A percentile compares a stretch with the other conserved stretches of the same genome.
phyloP scores from a whole-genome alignment of 2,888 invertebrate species.

The Halictus quadricinctus region DNA sequence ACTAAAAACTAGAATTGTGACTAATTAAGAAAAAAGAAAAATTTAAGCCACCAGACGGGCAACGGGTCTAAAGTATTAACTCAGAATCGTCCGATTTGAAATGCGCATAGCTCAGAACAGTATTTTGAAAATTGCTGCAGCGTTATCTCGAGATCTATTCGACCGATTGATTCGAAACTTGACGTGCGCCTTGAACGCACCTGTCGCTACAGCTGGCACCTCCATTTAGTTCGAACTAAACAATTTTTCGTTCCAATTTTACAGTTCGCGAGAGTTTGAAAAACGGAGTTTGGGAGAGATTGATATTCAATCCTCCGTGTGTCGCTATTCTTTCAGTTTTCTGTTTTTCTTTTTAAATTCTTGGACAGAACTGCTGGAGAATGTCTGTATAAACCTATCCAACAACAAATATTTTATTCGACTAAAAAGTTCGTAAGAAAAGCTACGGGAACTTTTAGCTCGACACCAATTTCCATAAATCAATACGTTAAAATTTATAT shows the following conservation, averaged over 20 bases:
- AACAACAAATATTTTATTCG: neutral
- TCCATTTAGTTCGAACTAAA: neutral
- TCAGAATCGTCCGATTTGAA: too few species aligned
- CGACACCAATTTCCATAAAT: neutral
- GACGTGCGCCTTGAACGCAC: neutral
- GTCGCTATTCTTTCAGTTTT: neutral
- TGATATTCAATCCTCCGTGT: neutral
- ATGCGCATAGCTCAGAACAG: too few species aligned
- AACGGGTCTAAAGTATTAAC: too few species aligned
- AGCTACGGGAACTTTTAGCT: neutral
- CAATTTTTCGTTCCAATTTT: neutral
- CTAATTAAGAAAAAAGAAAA: too few species aligned
- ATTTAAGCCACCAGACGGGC: too few species aligned
- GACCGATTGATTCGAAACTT: slow-evolving; percentile 5
- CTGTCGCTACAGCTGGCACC: neutral
- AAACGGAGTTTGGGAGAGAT: neutral
- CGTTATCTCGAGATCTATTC: neutral
- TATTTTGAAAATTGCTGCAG: neutral
- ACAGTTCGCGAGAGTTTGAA: neutral
- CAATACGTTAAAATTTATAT: neutral
- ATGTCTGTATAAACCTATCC: neutral
- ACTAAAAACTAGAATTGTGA: too few species aligned
- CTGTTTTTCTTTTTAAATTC: neutral
- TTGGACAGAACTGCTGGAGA: neutral
- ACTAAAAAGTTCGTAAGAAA: neutral